Base-by-base conservation (phyloP, 2,113 vertebrate species). In the Emydura subglobosa region DNA sequence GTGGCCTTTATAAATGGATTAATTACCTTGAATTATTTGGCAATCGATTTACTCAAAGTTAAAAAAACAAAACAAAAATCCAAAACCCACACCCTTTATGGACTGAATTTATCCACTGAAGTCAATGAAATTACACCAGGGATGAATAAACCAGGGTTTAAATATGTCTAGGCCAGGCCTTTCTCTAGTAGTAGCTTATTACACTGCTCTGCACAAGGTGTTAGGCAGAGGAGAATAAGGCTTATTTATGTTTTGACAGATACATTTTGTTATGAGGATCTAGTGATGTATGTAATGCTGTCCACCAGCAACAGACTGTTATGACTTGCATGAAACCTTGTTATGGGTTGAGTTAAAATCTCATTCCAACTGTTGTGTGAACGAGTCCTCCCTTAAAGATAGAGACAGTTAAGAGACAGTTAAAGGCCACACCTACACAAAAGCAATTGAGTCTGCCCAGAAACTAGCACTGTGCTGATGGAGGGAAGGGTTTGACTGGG, bases 21-120 rank as follows among this genome's bases (percentile, higher is more conserved):
- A 42, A 24, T 42, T 42, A 74, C 89, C 92, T 85, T 31, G 12
- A 31, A 8, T 59, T 65, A 76, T 39, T n/a, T 88, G 21, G 91
- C 0, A 83, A 9, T 84, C 12, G 17, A 72, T 74, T 74, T 42
- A 42, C 22, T 42, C 22, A 42, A 74, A 5, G 68, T 39, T 74
- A 42, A 74, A 74, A 47, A 74, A 74, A 39, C 17, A 39, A 74
- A 74, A 39, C 39, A 3, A 16, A 65, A 34, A 65, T 91, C 49
- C 82, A 34, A 42, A 74, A 10, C 5, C 2, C 2, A 57, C 86
- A 47, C 0, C 86, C 4, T 34, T 88, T 50, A 0, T 0, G 44
- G 27, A 50, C 88, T 94, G 39, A 93, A 92, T 92, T 92, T 84
- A 83, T 49, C 25, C 86, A 19, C 91, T 88, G 59, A 91, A 84